Base-by-base conservation (phyloP, 2,113 vertebrate species). In the Egretta garzetta region DNA sequence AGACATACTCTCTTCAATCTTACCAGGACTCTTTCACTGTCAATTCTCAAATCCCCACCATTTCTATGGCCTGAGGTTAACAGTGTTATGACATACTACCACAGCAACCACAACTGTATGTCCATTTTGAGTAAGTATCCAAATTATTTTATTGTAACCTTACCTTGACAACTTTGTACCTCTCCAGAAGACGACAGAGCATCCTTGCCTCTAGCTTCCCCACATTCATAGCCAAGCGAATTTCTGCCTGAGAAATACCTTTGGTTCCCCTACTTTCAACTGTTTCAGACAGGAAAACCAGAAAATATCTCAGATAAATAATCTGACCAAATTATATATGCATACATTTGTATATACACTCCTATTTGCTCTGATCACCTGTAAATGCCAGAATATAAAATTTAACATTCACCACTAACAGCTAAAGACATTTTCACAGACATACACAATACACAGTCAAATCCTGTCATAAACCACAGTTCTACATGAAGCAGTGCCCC, bases 181-280 rank as follows among this genome's bases (percentile, higher is more conserved):
- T 98, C 87, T 99, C 99, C 89, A 99, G 97, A 53, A 98, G 97
- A 37, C 99, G 98, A 92, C 99, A 99, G 60, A 99, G 88, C 99
- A 99, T 99, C 32, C 99, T 98, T 9, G 98, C 98, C 96, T 99
- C 99, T 86, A 99, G 98, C 70, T 99, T 99, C 10, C 99, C 99
- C 41, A 99, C 93, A 4, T 99, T 99, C 98, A 99, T 98, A 24
- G 97, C 98, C n/a, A 95, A 80, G 24, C 98, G 96, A 60, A 99
- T 97, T n/a, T 97, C 98, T 6, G 98, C 97, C 94, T 99, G 98
- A n/a, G 99, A 98, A 90, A 99, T 99, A 59, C 99, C 99, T 96
- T 98, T 99, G 6, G 99, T 98, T 76, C 99, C 99, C 68, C 97
- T 98, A 70, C 98, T 98, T 90, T 99, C 98, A 82, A 99, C 99